phyloP scores from a whole-genome alignment of 2,797 vertebrate genomes.

The Lepilemur septentrionalis region DNA sequence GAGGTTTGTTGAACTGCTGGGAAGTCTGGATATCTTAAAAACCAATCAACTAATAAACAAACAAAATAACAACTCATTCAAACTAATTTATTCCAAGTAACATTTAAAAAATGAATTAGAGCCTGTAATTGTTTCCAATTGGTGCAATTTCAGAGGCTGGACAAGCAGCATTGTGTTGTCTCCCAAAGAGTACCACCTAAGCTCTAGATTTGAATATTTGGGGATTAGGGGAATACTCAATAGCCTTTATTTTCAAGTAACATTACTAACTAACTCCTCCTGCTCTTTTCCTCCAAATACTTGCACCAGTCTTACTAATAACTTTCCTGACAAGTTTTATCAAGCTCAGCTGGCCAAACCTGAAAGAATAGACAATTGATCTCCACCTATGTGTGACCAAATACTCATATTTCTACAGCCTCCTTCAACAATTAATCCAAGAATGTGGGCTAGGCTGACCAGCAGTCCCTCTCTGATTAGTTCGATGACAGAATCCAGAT shows the following conservation, averaged over 20 bases:
- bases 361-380: background rate
- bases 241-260: slow-evolving; percentile 33
- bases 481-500: slow-evolving; percentile 44
- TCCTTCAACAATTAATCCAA: slow-evolving; percentile 42
- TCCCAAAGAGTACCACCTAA: background rate
- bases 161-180: background rate
- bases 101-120: slow-evolving; percentile 19
- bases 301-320: slow-evolving; percentile 30
- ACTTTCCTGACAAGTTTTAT: slow-evolving; percentile 30
- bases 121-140: background rate
- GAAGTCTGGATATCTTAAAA: slow-evolving; percentile 29
- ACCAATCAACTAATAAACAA: slow-evolving; percentile 43
- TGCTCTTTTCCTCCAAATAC: slow-evolving; percentile 26
- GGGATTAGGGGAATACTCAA: background rate
- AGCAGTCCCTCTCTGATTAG: slow-evolving; percentile 44
- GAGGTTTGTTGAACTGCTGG: background rate
- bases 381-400: slow-evolving; percentile 65
- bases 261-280: background rate
- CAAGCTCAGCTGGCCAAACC: slow-evolving; percentile 16
- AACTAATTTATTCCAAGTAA: slow-evolving; percentile 41
- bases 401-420: slow-evolving; percentile 56
- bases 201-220: slow-evolving; percentile 21
- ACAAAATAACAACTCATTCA: slow-evolving; percentile 36
- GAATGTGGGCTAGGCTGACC: slow-evolving; percentile 48
- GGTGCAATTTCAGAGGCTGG: background rate